phyloP scores from a whole-genome alignment of 2,113 vertebrate genomes.

The Calonectris borealis region DNA sequence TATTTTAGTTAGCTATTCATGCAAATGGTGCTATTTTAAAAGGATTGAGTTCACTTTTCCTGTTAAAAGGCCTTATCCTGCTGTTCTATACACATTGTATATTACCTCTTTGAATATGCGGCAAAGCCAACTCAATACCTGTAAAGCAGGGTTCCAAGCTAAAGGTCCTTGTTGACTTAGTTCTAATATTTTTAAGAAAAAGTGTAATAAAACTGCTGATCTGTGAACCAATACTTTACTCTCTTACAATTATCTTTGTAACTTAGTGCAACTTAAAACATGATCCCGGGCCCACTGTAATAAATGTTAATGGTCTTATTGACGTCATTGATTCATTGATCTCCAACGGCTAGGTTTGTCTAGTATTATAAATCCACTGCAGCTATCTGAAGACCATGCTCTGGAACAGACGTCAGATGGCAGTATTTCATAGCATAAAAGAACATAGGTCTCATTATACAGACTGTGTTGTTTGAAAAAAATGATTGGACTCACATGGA shows the following conservation, averaged over 20 bases:
- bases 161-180: background rate
- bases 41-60: background rate
- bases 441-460: background rate
- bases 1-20: background rate
- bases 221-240: background rate
- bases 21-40: background rate
- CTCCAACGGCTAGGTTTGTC: accelerated
- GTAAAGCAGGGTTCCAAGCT: background rate
- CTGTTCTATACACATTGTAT: background rate
- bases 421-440: slow-evolving; percentile 28
- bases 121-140: background rate
- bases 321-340: background rate
- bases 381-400: background rate
- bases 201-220: background rate
- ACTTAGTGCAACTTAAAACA: background rate
- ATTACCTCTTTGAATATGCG: background rate
- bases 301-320: background rate
- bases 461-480: background rate
- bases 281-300: background rate
- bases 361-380: background rate
- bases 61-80: background rate
- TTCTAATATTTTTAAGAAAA: slow-evolving; percentile 13
- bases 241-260: background rate
- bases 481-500: background rate
- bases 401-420: background rate